Evolutionary conservation across 2,113 vertebrate species (phyloP), one percentile per base, ranked within the genome.

Genomic region (Geococcyx californianus): DNA sequence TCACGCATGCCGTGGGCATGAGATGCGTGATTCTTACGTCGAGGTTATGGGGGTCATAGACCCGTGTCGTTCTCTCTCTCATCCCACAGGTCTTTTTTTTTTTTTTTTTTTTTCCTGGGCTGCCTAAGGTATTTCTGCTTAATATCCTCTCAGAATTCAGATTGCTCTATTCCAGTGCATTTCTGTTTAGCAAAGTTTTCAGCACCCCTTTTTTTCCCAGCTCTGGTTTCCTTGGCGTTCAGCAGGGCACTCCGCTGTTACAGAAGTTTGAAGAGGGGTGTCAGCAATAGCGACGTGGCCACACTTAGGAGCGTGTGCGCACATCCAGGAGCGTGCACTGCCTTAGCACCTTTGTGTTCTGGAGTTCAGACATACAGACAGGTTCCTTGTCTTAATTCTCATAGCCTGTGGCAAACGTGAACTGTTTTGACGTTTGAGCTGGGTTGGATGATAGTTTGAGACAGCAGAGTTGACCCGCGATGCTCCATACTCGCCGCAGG

Each of bases 1-100:
- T 15, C 16, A 2, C 4, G 2, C 19, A 5, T 11, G 1, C 33
- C 10, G 1, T 63, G 68, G 36, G 12, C 38, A 9, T 3, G 34
- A 78, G 45, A 17, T 49, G 38, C 4, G 0, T 42, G 17, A 11
- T 26, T 49, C 29, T 54, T 31, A 11, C 25, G 6, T 4, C 7
- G 29, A 36, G 36, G 33, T 62, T 60, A 15, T 38, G 2, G 8
- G 11, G 60, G 23, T 62, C 55, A 13, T 21, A 16, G 1, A 51
- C 54, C 19, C 25, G 13, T 36, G 21, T 18, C 49, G 7, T 19
- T 20, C 34, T 34, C 25, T 60, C 42, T 52, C 25, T 51, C 67
- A 54, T 38, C 44, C 47, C 34, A 38, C 33, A 12, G 31, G 3
- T 62, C 9, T 38, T n/a, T 33, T 20, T 21, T 18, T 24, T 20